Base-by-base conservation (phyloP, 2,113 vertebrate species). In the Casuarius casuarius region DNA sequence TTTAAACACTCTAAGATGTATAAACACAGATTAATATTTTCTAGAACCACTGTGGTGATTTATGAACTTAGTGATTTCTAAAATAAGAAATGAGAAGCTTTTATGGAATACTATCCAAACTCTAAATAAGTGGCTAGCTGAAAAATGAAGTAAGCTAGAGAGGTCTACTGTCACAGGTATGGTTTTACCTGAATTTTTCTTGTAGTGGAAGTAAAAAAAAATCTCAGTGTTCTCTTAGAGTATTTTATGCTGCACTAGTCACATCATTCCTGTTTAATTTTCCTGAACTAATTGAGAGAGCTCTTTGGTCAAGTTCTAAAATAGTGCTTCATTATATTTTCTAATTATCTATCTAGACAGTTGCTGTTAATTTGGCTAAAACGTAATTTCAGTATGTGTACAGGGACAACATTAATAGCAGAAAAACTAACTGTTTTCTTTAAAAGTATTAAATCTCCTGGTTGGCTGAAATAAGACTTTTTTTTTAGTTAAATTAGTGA, bases 331-430 rank as follows among this genome's bases (percentile, higher is more conserved):
- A 11, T 88, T 68, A 21, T 72, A 59, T 61, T 90, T 95, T 87
- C 12, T 88, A 87, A 81, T 90, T 90, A 81, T 77, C 46, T 87
- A 2, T 54, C 7, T 68, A 73, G 31, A 74, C 44, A 74, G 38
- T 49, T 93, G 71, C 42, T 95, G 44, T 76, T 95, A 84, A 92
- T 86, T 90, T 80, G 35, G 20, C 38, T 85, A 82, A 87, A 85
- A 65, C 20, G 63, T 4, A 91, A 68, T 92, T 79, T 83, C 11
- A 52, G 4, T 74, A 66, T 72, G 35, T 48, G 26, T 61, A 25
- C 25, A 73, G 10, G 49, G 87, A 79, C 31, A 93, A 42, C 7
- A 90, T 17, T n/a, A 87, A 48, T n/a, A 85, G 26, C 6, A 88
- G 12, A 48, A 95, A 51, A 84, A 33, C 42, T 1, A 92, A 62